Evolutionary conservation across 2,888 invertebrate genomes (phyloP), one percentile per base, ranked within the genome.

Genomic region (Drosophila robusta): DNA sequence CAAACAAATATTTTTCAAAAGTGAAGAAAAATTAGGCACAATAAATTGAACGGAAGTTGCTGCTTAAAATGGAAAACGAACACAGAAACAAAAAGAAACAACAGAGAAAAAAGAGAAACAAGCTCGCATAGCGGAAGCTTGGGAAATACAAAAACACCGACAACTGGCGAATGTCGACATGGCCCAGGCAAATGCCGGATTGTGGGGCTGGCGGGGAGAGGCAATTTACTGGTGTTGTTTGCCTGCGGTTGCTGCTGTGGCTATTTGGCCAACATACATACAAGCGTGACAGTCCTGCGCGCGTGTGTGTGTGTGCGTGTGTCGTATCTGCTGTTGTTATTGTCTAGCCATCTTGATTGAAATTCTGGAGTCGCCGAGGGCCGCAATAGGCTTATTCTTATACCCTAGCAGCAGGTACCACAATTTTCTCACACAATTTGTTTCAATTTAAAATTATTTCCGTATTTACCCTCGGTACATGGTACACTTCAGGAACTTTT

Each of bases 21-120:
- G 86, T 85, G 76, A 76, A 87, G 82, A 83, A 85, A 85, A 90
- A 89, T 88, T 89, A 89, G 89, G 73, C 65, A 78, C 69, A 80
- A 86, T 87, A 89, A 90, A 90, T 90, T 90, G 86, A 81, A 81
- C 86, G 89, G 90, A 90, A 90, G 89, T 79, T 74, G 77, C 75
- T 80, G 82, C 81, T 87, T 78, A 71, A 86, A 88, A 80, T 71
- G 72, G 69, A 72, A 56, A 67, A 67, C 45, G 61, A 52, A 58
- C 64, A 60, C 61, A 63, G 34, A 18, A 45, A 60, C 60, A 45
- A 56, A 38, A 42, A 65, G 39, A 11, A 18, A 22, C 22, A 32
- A 42, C 29, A 42, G n/a, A 54, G 26, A 38, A 42, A 39, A 41
- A 62, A 50, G 26, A 42, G 32, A 22, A 22, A 58, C 55, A 14